Base-by-base conservation (phyloP, 2,113 vertebrate genomes). In the Hipposideros armiger region DNA sequence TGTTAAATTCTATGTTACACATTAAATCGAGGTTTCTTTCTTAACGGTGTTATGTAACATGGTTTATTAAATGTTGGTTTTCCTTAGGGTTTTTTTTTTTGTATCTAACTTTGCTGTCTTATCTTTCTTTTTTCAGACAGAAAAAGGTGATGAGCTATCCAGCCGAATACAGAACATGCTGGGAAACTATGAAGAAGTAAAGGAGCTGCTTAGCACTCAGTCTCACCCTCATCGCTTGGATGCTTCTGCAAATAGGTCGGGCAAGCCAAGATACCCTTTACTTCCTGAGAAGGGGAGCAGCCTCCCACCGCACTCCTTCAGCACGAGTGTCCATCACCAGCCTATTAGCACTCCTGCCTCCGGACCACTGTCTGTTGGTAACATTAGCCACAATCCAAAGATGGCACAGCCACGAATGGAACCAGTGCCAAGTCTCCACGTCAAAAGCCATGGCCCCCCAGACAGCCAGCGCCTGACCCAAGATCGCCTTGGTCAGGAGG, bases 121-220 rank as follows among this genome's bases (percentile, higher is more conserved):
- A 30, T 95, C 96, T 73, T 96, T 85, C 67, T 92, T 36, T 96
- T 96, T 97, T 98, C 97, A 99, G 99, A 99, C 98, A 93, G 98
- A 98, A 95, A 99, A 99, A 98, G 99, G 98, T 24, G 99, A 99
- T 98, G 99, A 99, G 88, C 98, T 99, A 87, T 99, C 99, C 86
- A 99, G 98, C 94, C 99, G 99, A 83, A 99, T 99, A 98, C 99
- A 99, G 97, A 99, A 97, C 96, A 99, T 99, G 99, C 98, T 99
- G 98, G 99, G 99, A 82, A 98, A 98, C 98, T 99, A 99, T 13
- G 99, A 99, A 97, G 99, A 99, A 95, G 98, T 99, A 95, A 99
- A 98, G 96, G 99, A 99, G 45, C 92, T 99, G 42, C 98, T 99
- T 50, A 98, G 93, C 83, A 98, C 98, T 94, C 98, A 98, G 95